Conservation (phyloP, 2,113 vertebrate genomes). For the Melierax canorus region DNA sequence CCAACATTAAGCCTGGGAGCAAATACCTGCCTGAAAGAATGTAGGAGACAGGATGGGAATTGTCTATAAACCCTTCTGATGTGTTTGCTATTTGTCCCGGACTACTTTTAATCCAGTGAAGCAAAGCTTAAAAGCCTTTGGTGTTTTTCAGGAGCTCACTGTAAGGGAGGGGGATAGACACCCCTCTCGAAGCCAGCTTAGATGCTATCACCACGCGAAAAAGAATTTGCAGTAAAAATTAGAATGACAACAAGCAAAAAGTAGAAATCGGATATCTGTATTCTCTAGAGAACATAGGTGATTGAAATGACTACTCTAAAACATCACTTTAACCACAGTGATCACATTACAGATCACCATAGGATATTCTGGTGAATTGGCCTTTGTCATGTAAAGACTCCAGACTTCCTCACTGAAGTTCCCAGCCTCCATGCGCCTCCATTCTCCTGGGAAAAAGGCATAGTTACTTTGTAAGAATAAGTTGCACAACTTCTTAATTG, state of each 20-base stretch:
- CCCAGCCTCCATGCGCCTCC: background rate
- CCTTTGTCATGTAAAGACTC: background rate
- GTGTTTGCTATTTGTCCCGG: background rate
- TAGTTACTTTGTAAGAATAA: background rate
- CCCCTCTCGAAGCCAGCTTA: background rate
- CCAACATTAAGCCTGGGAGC: background rate
- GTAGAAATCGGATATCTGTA: background rate
- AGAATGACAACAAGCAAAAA: background rate
- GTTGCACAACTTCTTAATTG: background rate
- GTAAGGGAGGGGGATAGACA: background rate
- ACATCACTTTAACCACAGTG: background rate
- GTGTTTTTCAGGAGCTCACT: background rate
- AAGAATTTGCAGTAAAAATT: background rate
- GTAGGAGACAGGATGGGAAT: background rate
- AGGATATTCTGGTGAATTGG: background rate
- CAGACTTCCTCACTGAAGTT: background rate
- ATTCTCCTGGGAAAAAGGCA: background rate
- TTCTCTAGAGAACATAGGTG: background rate
- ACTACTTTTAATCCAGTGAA: background rate
- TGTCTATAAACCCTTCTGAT: background rate
- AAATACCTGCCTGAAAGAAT: background rate
- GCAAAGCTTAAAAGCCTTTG: background rate
- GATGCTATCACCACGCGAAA: background rate
- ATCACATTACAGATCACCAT: background rate
- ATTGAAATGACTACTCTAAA: constrained; percentile 2